Evolutionary conservation across 2,888 invertebrate species (phyloP), one percentile per base, ranked within the genome.

Genomic region (Himalopsyche japonica): DNA sequence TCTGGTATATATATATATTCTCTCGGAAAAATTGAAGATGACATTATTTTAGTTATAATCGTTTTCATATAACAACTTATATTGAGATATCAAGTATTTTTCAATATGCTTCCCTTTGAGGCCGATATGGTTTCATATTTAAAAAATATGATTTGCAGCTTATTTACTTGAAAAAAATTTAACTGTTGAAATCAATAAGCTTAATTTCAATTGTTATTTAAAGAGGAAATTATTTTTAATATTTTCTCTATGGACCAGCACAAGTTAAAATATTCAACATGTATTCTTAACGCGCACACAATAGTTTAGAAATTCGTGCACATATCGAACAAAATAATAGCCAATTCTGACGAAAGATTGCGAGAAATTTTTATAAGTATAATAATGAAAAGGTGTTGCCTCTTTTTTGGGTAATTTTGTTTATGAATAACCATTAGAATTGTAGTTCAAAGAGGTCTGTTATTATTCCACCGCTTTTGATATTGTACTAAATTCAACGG

Each of bases 331-430:
- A 30, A 70, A 70, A 70, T 70, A 70, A 70, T 70, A 70, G 70
- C 70, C 70, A 70, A 70, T 70, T 70, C 70, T 70, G 27, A 70
- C 70, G 70, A 70, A 77, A 77, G 77, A 77, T 77, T 43, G 77
- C 77, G 43, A 77, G 43, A 34, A 77, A 77, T 37, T 77, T 77
- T 77, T 77, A 43, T 34, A 70, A 70, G 70, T 70, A 70, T 70
- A 77, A 77, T 77, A 77, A 77, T 77, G 77, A 77, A 77, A 77
- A 77, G 77, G 77, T 77, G 77, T 77, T 70, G 70, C 24, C 70
- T 70, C 70, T 70, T 70, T 37, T 77, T 76, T 77, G 20, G 37
- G 34, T 77, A 77, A 77, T 77, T 34, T 43, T 77, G 34, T 43
- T 43, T 77, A 77, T 43, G 77, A 37, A 43, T 37, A 43, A 77